Evolutionary conservation across 92 coral and sea anemone species (phyloP).

Genomic region (Zoanthus gigantus): DNA sequence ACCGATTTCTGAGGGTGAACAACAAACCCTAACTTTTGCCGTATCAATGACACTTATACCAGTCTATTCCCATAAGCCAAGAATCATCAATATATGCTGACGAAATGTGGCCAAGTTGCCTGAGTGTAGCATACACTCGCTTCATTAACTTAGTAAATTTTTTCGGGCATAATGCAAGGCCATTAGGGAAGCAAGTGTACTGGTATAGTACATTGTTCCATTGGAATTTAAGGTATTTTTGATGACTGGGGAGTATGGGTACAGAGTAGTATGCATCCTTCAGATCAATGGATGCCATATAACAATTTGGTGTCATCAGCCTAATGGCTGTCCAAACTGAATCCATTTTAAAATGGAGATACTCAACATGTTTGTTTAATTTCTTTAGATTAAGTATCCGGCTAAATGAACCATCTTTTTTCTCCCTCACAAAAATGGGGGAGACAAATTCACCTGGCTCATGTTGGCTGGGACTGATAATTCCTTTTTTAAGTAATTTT

Average conservation of each 20-base stretch:
- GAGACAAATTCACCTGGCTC: constrained; percentile 38
- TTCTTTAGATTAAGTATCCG: constrained; percentile 24
- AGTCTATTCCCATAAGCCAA: constrained; percentile 36
- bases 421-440: neutral
- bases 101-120: constrained; percentile 52
- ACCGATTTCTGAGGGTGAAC: constrained; percentile 42
- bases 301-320: constrained; percentile 12
- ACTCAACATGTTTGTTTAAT: constrained; percentile 28
- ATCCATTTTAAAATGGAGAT: constrained; percentile 4
- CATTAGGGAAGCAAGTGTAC: constrained; percentile 22
- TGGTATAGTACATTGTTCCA: constrained; percentile 16
- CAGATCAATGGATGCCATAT: constrained; percentile 7
- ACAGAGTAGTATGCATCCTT: constrained; percentile 7
- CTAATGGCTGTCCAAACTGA: constrained; percentile 5
- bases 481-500: constrained; percentile 33
- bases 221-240: constrained; percentile 1
- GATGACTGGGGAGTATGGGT: neutral
- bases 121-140: neutral
- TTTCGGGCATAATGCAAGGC: constrained; percentile 2
- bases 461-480: constrained; percentile 30
- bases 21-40: constrained; percentile 45
- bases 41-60: constrained; percentile 54
- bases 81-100: constrained; percentile 52
- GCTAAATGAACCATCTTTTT: constrained; percentile 45
- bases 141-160: neutral